Evolutionary conservation across 2,888 invertebrate genomes (phyloP).

Genomic region (Eristalis intricaria): DNA sequence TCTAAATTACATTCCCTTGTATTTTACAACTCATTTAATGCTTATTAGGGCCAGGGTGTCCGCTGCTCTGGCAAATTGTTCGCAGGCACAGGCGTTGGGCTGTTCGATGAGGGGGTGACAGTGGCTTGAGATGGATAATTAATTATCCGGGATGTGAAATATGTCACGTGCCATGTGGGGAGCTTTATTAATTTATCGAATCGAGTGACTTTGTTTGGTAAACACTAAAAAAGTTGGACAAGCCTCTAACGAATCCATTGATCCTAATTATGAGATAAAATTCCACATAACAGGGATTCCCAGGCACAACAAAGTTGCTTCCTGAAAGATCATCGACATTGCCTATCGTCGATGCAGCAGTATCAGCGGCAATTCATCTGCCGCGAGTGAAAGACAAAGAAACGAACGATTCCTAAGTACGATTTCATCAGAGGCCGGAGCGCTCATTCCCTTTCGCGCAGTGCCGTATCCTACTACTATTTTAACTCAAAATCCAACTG

Average conservation of each 20-base stretch:
- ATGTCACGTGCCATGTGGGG: not conserved
- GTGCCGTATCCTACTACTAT: slow-evolving; percentile 34
- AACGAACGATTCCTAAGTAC: slow-evolving; percentile 25
- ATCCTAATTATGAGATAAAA: slow-evolving; percentile 60
- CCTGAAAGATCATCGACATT: slow-evolving; percentile 46
- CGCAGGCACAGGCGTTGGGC: not conserved
- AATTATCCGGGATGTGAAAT: not conserved
- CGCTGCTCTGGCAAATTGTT: not conserved
- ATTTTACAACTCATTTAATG: not conserved
- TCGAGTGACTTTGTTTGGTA: not conserved
- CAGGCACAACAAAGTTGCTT: slow-evolving; percentile 45
- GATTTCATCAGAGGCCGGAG: slow-evolving; percentile 58
- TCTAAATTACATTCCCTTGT: not conserved
- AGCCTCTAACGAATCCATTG: slow-evolving; percentile 10
- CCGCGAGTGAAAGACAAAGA: not conserved
- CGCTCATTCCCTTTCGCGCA: slow-evolving; percentile 60
- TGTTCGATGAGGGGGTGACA: not conserved
- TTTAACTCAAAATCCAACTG: slow-evolving; percentile 66
- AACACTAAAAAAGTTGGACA: no score
- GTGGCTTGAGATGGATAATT: not conserved
- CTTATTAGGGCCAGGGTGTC: not conserved
- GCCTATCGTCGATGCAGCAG: not conserved
- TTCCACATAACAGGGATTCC: slow-evolving; percentile 25
- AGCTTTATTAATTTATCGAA: not conserved
- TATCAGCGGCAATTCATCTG: slow-evolving; percentile 46